Base-by-base conservation (phyloP, 2,888 invertebrate species). In the Caenorhabditis sulstoni region DNA sequence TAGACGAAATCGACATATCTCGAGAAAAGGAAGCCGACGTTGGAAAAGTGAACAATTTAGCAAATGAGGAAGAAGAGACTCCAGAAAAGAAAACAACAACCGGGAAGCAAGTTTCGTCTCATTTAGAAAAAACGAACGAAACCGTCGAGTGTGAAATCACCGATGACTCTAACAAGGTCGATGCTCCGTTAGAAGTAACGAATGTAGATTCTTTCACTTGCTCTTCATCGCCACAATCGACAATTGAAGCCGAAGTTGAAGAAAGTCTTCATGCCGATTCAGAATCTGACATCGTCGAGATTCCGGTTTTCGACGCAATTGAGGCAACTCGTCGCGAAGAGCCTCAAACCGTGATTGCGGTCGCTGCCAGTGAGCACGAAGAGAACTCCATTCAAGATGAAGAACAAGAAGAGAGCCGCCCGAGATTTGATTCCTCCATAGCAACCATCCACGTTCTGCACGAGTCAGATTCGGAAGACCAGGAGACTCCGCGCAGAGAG, bases 371-470 rank as follows among this genome's bases (percentile, higher is more conserved):
- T 4, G 75, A 67, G 5, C 39, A n/a, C 20, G 61, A 61, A 14
- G 75, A 67, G 5, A 37, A 37, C 1, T 39, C 44, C 1, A 5
- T 57, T 1, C 66, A 73, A n/a, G 37, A 29, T 4, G 44, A 14
- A 12, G 55, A 75, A 1, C 66, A 66, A 5, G 50, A 61, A 3
- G 61, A 64, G 20, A 64, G 4, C 18, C 23, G 75, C 0, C 61
- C 79, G 9, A 65, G 74, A 75, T 65, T 74, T 41, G 65, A 59
- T 53, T 71, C 79, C 12, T 73, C 78, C 0, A 80, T 85, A 0
- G 83, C 85, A 12, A 82, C 80, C 5, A 22, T 83, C 9, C 85
- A 85, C 59, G 81, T 80, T 50, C 58, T 85, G 7, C 53, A 79
- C 39, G 80, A 73, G 20, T 73, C 76, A 11, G 81, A 81, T 47